Base-by-base conservation (phyloP, 2,113 vertebrate species). In the Lates calcarifer region DNA sequence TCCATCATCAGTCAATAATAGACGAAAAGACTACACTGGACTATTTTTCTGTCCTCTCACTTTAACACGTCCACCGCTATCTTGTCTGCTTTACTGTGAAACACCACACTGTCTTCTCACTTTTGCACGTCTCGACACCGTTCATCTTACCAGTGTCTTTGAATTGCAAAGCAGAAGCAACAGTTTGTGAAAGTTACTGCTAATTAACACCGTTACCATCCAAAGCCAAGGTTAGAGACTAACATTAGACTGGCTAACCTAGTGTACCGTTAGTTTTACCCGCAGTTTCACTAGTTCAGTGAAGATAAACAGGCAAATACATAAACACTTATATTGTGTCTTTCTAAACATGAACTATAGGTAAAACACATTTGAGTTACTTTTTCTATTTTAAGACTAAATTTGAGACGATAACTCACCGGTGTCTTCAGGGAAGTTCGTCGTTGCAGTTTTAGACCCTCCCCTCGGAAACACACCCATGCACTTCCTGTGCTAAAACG, bases 391-490 rank as follows among this genome's bases (percentile, higher is more conserved):
- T 74, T 2, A 84, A 45, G 14, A 0, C 0, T 0, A 14, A 1
- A 73, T 51, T 49, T 58, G 11, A 31, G 2, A 14, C 53, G n/a
- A 56, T 0, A 45, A 90, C 90, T 92, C 80, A 93, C 93, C 91
- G 81, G 89, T 58, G 74, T 81, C 88, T 88, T 86, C 65, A 15
- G 49, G 26, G 78, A 90, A 93, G 81, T 91, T 87, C 70, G 78
- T 84, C 84, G 87, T 28, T 86, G 66, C 28, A 22, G 61, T 56
- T 58, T 62, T 57, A 60, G 55, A 15, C 61, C 87, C 84, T 2
- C 85, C 91, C 66, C 64, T 29, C 87, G 92, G 93, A 94, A 90
- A 93, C 93, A 92, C 93, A 92, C 92, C 91, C 93, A 41, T 89
- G 7, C 57, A 65, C 87, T 94, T 94, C 92, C 94, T 85, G 83